Evolutionary conservation across 2,888 invertebrate species (phyloP), one percentile per base, ranked within the genome.

Genomic region (Ennomos erosarius): DNA sequence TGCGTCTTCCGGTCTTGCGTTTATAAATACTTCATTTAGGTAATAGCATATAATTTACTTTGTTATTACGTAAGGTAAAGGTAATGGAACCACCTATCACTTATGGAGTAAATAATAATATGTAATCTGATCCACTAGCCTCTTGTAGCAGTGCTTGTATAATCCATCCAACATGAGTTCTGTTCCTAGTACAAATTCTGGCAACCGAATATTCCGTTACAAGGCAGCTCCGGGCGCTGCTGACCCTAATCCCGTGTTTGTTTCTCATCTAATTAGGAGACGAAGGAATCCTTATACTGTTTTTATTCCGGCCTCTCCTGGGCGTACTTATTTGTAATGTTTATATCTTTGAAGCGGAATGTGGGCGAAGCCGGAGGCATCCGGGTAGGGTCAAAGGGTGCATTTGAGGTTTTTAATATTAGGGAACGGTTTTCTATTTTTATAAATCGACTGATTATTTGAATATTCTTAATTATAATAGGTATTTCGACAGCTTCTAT

Each of bases 221-320:
- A 67, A 74, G 68, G 73, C 34, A 51, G 43, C 59, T 48, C 34
- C 38, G 51, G 47, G 59, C 55, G 45, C 62, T 74, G 78, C 76
- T 78, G 85, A 81, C 83, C 85, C 79, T 84, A 82, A 85, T 84
- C 75, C 75, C 69, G 69, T 74, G 82, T 82, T 87, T 86, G 85
- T 84, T 85, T 79, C 78, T 82, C 80, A 76, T 85, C 79, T 87
- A 87, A 88, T 88, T 87, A 87, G 78, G 73, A 60, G 75, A 65
- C 73, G 75, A 79, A 79, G 76, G 74, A 73, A 76, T 79, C 70
- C 73, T 80, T 81, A 76, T 78, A 75, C 71, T 78, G 78, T 84
- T 84, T 84, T 83, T 81, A 81, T 82, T 78, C 65, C 46, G 62
- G 61, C 50, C 64, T 67, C 75, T 73, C 73, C 48, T 48, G 75